A percentile compares a stretch with the other conserved stretches of the same genome.
These are phyloP conservation scores for Procambarus clarkii DNA, from an alignment of 1,140 invertebrate genomes.

Conservation along the genomic window DNA sequence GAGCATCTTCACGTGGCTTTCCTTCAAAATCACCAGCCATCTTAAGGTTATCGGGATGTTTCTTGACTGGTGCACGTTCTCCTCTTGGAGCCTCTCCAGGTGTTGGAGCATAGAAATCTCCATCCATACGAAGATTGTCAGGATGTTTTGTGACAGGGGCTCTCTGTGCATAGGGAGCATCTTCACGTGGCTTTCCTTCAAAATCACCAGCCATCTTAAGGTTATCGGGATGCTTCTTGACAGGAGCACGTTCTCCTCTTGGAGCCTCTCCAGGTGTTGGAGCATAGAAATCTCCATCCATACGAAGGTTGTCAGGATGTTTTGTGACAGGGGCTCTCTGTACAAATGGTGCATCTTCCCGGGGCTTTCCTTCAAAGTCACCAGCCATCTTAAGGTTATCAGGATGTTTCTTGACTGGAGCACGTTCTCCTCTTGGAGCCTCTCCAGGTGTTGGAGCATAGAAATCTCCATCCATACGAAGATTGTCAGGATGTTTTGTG, in stretches of 20 bases:
- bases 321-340: constrained; percentile 26
- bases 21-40: constrained; percentile 39
- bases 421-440: constrained; percentile 43
- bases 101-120: constrained; percentile 14
- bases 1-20: background rate
- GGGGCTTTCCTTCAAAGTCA: constrained; percentile 41
- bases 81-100: constrained; percentile 13
- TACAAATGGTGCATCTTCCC: constrained; percentile 13
- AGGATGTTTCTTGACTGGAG: constrained; percentile 44
- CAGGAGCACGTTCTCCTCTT: constrained; percentile 26
- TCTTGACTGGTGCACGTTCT: constrained; percentile 26
- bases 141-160: constrained; percentile 74
- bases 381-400: constrained; percentile 45
- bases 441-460: constrained; percentile 14
- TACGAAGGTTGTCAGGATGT: constrained; percentile 32
- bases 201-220: constrained; percentile 38
- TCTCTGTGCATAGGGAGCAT: constrained; percentile 76
- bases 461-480: constrained; percentile 39
- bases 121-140: constrained; percentile 39
- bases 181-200: constrained; percentile 75
- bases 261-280: background rate
- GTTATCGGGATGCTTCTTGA: constrained; percentile 46
- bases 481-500: constrained; percentile 49
- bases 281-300: constrained; percentile 41
- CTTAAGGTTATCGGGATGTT: constrained; percentile 31